Evolutionary conservation across 2,797 vertebrate genomes (phyloP), one percentile per base, ranked within the genome.

Genomic region (Microcaecilia unicolor): DNA sequence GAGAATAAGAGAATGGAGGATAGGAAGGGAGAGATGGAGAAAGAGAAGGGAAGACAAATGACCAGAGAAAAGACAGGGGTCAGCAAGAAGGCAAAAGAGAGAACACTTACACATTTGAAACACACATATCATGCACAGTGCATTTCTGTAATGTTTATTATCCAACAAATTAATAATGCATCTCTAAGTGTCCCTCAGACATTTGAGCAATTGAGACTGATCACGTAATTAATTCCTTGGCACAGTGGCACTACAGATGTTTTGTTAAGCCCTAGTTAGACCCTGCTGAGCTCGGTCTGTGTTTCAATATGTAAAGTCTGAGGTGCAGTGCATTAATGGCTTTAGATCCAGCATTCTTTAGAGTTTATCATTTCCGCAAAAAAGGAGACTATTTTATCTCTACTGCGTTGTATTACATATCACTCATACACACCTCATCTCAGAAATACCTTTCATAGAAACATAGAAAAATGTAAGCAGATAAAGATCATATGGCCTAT

Each of bases 211-310:
- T 72, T 64, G 68, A 74, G 63, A 61, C 58, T 61, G 64, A 74
- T 67, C 66, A 49, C 62, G n/a, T n/a, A n/a, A n/a, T 59, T 63
- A 69, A 72, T 73, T 68, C 64, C 51, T 55, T 31, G 54, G 38
- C 2, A 0, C 56, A 28, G 62, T 58, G 41, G 34, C 44, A 29
- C 20, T 37, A 2, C 17, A 28, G 46, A 51, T 55, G 56, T 38
- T 49, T 55, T 54, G 48, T 34, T 63, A 61, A 54, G 58, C 61
- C 54, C 4, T 1, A n/a, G n/a, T 25, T 0, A 63, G 61, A 43
- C 48, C 30, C 44, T 18, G 14, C 30, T 25, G 23, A 28, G 16
- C 6, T 15, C 21, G 9, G n/a, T 16, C 10, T n/a, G n/a, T n/a
- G n/a, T n/a, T n/a, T n/a, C n/a, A n/a, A n/a, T n/a, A n/a, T n/a